Base-by-base conservation (phyloP, 2,888 invertebrate species). In the Clivina fossor region DNA sequence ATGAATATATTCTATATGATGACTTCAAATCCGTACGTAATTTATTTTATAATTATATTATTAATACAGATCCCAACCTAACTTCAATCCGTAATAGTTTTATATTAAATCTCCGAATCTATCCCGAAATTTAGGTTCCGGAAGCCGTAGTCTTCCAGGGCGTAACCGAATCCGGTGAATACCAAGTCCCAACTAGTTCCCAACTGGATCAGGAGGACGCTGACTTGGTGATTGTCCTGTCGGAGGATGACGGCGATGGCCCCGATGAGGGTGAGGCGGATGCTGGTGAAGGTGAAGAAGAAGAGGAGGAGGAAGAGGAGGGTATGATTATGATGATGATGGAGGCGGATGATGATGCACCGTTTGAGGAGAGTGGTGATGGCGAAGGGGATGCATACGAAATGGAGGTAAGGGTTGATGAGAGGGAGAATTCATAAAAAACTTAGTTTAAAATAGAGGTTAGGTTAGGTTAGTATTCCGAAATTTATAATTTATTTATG, bases 201-300 rank as follows among this genome's bases (percentile, higher is more conserved):
- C 90, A 91, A 66, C 82, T 90, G 57, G 91, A 91, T 69, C 90
- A 90, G 68, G 88, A 90, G 66, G 90, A 90, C 68, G 89, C 90
- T 62, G n/a, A n/a, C n/a, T n/a, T n/a, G n/a, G 85, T 89, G 37
- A 84, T 87, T 3, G 86, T 88, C 0, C 89, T 88, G 68, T 88
- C 88, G 0, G 89, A 89, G 63, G 89, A 88, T 64, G 88, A 88
- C 46, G 86, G 71, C 47, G n/a, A n/a, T n/a, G n/a, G n/a, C n/a
- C 73, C 73, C 35, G 79, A 76, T 18, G 79, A 77, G 56, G 77
- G 76, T 1, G 77, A 77, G 58, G 77, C 75, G 22, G 77, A 76
- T 44, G 68, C 66, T 18, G 75, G 73, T 41, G 76, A 73, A 57
- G 71, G 73, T 46, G 75, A 76, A 47, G 84, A 84, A 61, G 79